Base-by-base conservation (phyloP, 2,113 vertebrate species). In the Genyomyrus donnyi region DNA sequence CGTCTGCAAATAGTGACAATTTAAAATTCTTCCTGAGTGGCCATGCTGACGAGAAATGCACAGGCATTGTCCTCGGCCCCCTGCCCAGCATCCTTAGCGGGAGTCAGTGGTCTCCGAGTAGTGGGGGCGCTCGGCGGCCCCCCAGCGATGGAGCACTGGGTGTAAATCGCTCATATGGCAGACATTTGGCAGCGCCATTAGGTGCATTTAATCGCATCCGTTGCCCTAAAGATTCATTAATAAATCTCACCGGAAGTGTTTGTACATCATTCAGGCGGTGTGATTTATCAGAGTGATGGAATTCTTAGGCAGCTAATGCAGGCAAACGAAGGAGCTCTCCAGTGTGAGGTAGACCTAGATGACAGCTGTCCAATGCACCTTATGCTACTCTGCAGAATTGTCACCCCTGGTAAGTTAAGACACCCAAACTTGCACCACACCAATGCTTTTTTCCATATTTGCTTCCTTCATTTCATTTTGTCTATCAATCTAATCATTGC, bases 201-300 rank as follows among this genome's bases (percentile, higher is more conserved):
- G 13, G 15, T 56, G n/a, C 50, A 39, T 87, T 52, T 87, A 87
- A 87, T 87, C 85, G 50, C 17, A 87, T 87, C 48, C 17, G 85
- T 87, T 24, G 50, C 49, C 48, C 85, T 56, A 35, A 87, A 87
- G 49, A 87, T 56, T 56, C 49, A 87, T 87, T 87, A 56, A 87
- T 56, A 87, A 53, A 35, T 87, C 85, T 87, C n/a, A 56, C n/a
- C 17, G 15, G 85, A 87, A 87, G 15, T 39, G 50, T 87, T 53
- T 87, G 85, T 87, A 42, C 48, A 53, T 53, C 24, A 46, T 24
- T 85, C 42, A 45, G 77, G 15, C 5, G 7, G 45, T 4, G 45
- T 48, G 85, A 56, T 53, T 87, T 27, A 87, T 53, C 48, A 35
- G 52, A 0, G 58, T 45, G 53, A 88, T 19, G 13, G 52, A 24